A percentile compares a stretch with the other conserved stretches of the same genome.
These are phyloP conservation scores for Etia nguti DNA, from an alignment of 2,113 vertebrate species.

Conservation along the genomic window DNA sequence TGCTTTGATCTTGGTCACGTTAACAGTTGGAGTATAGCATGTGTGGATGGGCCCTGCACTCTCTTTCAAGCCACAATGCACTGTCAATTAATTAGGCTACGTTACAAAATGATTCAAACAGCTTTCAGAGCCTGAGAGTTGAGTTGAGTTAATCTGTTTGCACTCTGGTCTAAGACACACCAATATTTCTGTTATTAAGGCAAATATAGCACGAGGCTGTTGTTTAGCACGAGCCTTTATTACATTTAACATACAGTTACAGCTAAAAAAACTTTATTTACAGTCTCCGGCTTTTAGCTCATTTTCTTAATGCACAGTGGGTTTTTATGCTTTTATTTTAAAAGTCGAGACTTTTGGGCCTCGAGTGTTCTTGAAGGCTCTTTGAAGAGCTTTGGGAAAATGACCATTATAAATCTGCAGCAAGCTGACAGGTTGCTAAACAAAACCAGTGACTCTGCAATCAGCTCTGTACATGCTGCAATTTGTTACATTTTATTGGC, in stretches of 20 bases:
- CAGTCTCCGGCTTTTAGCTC: not conserved
- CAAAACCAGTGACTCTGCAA: not conserved
- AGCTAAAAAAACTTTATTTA: not conserved
- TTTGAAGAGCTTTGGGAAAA: not conserved
- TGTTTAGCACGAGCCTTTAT: not conserved
- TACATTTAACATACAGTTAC: not conserved
- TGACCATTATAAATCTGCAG: not conserved
- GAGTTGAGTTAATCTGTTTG: not conserved
- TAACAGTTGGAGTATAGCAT: not conserved
- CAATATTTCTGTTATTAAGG: not conserved
- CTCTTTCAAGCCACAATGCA: not conserved
- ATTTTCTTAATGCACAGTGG: not conserved
- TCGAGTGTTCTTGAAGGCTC: not conserved
- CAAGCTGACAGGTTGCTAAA: not conserved
- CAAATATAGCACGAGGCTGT: not conserved
- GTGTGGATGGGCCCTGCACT: not conserved
- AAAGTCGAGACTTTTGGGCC: not conserved
- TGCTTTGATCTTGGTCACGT: not conserved
- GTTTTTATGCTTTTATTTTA: not conserved
- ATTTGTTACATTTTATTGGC: not conserved
- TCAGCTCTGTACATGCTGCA: not conserved
- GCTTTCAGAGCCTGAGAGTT: not conserved
- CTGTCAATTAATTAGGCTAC: slow-evolving; percentile 29
- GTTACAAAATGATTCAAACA: not conserved
- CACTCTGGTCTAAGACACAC: not conserved